Conservation (phyloP, 2,797 vertebrate genomes). For the Pseudochirops corinnae region DNA sequence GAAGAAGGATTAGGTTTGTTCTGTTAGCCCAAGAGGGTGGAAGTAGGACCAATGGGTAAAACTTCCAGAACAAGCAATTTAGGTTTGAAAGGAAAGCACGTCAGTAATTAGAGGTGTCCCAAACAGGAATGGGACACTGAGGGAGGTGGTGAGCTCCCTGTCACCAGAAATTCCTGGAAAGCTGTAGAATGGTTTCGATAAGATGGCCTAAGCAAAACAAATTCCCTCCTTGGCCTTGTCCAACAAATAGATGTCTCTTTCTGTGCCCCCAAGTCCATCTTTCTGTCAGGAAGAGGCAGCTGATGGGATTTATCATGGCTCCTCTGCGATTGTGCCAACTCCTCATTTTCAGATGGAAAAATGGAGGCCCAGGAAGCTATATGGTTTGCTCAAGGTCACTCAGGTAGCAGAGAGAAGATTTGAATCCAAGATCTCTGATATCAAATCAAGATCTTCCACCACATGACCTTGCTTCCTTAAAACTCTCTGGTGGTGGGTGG, state of each 20-base stretch:
- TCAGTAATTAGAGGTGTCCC: neutral
- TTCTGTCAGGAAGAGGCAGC: neutral
- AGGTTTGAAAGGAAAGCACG: neutral
- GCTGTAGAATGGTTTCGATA: neutral
- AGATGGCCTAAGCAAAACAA: neutral
- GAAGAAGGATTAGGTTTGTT: neutral
- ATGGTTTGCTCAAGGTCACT: constrained; percentile 1
- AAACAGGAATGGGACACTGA: neutral
- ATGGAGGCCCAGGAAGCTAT: neutral
- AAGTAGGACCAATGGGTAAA: neutral
- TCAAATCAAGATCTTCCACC: neutral
- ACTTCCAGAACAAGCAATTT: neutral
- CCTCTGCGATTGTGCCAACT: neutral
- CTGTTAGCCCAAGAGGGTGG: neutral
- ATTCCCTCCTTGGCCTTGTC: neutral
- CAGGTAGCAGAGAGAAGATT: neutral
- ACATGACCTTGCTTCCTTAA: neutral
- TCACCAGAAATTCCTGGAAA: neutral
- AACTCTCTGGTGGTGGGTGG: neutral
- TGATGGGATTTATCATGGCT: neutral
- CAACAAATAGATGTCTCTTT: neutral
- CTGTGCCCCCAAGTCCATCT: neutral
- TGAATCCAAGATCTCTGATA: constrained; percentile 11
- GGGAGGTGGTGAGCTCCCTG: neutral
- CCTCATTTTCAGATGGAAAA: constrained; percentile 38